Conservation (phyloP, 1,140 invertebrate genomes). For the Eumeta japonica region DNA sequence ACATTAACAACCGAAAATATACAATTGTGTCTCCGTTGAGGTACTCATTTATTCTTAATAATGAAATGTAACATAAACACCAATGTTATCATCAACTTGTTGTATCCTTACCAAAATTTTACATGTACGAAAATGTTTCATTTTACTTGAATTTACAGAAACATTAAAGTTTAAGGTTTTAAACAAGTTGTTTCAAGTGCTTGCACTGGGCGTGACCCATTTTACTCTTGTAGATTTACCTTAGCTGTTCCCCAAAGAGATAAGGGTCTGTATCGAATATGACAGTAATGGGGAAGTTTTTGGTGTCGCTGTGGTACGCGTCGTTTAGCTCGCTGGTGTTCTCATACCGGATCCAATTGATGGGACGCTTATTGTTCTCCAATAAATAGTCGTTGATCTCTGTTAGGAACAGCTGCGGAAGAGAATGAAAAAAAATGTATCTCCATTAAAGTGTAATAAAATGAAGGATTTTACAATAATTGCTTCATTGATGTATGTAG, state of each 20-base stretch:
- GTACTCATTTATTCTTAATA: too few relatives aligned
- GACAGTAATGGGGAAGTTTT: conserved; percentile 66
- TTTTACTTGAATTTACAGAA: too few relatives aligned
- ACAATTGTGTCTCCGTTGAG: too few relatives aligned
- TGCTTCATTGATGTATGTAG: not conserved
- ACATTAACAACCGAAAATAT: too few relatives aligned
- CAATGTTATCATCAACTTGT: too few relatives aligned
- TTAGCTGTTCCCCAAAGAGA: conserved; percentile 55
- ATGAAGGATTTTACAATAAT: not conserved
- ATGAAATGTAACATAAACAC: too few relatives aligned
- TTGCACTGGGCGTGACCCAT: too few relatives aligned
- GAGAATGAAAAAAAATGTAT: conserved; percentile 7
- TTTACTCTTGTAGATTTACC: too few relatives aligned
- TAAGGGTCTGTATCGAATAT: conserved; percentile 61
- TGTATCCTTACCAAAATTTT: too few relatives aligned
- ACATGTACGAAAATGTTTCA: too few relatives aligned
- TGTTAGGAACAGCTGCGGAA: conserved; percentile 63
- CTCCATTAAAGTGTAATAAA: conserved; percentile 2
- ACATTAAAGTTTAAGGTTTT: too few relatives aligned
- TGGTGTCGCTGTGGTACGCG: conserved; percentile 67
- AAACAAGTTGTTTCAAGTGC: too few relatives aligned
- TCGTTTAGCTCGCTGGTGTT: conserved; percentile 67
- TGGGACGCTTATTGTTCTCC: conserved; percentile 55
- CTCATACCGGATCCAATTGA: conserved; percentile 66
- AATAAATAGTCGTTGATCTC: conserved; percentile 59